These are phyloP conservation scores for Carassius carassius DNA, from an alignment of 2,113 vertebrate species.

Conservation along the genomic window DNA sequence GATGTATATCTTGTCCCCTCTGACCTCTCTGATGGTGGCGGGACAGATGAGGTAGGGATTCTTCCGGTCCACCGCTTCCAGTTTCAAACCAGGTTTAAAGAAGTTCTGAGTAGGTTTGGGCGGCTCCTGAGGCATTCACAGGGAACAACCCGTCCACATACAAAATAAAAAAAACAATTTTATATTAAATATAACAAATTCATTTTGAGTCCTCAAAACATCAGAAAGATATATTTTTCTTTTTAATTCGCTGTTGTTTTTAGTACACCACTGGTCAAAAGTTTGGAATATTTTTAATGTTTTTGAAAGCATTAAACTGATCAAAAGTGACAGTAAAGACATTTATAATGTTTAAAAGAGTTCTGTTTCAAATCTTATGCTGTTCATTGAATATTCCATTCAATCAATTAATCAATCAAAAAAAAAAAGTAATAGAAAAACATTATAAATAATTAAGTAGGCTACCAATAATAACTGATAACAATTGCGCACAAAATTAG, in stretches of 20 bases:
- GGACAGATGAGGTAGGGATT: conserved; percentile 95
- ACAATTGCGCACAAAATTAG: too few species aligned
- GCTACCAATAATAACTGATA: too few species aligned
- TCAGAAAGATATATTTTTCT: background rate
- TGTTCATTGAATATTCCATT: too few species aligned
- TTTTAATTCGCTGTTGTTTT: background rate
- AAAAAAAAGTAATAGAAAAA: too few species aligned
- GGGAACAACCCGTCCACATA: background rate
- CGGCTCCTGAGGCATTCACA: conserved; percentile 79
- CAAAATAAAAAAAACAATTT: background rate
- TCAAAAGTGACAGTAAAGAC: too few species aligned
- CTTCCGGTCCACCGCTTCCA: conserved; percentile 95
- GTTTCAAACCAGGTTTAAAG: conserved; percentile 92
- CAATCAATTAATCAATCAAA: too few species aligned
- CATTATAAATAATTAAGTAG: too few species aligned
- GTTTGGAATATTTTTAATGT: too few species aligned
- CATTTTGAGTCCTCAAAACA: background rate
- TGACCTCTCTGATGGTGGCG: conserved; percentile 88
- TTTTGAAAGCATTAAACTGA: too few species aligned
- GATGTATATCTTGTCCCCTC: conserved; percentile 87
- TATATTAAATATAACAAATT: background rate
- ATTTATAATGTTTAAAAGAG: too few species aligned
- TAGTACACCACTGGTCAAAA: too few species aligned
- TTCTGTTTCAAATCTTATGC: too few species aligned
- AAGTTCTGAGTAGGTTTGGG: conserved; percentile 80